Evolutionary conservation across 2,888 invertebrate genomes (phyloP).

Genomic region (Lasioglossum calceatum): DNA sequence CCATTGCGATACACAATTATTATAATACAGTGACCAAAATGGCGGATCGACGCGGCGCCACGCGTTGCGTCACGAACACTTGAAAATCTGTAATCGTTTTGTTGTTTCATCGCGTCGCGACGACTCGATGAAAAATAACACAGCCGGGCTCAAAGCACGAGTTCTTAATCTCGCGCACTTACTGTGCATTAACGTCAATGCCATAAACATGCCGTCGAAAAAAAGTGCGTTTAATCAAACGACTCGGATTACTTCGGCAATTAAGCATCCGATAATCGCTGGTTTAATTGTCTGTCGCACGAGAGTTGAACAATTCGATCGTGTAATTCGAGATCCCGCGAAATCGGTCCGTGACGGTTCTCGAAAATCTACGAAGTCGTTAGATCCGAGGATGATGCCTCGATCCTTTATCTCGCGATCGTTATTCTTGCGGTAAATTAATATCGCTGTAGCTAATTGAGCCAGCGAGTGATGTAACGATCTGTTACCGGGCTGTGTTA

Average conservation of each 20-base stretch:
- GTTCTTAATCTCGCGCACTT: neutral
- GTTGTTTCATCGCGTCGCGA: neutral
- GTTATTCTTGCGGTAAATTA: conserved; percentile 7
- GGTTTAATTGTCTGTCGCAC: conserved; percentile 6
- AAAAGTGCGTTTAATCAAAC: conserved; percentile 14
- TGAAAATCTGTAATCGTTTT: conserved; percentile 19
- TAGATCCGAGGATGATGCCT: neutral
- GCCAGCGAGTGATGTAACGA: neutral
- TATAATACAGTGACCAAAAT: neutral
- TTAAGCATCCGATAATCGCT: neutral
- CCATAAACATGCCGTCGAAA: neutral
- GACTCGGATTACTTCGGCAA: neutral
- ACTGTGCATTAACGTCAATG: neutral
- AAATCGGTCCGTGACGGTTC: neutral
- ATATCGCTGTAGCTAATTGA: conserved; percentile 5
- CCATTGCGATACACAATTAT: neutral
- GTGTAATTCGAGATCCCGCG: conserved; percentile 5
- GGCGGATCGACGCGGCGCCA: neutral
- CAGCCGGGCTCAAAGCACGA: no score
- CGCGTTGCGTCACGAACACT: neutral
- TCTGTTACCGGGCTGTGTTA: neutral
- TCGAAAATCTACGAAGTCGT: neutral
- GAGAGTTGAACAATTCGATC: neutral
- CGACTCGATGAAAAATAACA: neutral
- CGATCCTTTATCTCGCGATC: neutral